Evolutionary conservation across 2,888 invertebrate species (phyloP), one percentile per base, ranked within the genome.

Genomic region (Leuctra nigra): DNA sequence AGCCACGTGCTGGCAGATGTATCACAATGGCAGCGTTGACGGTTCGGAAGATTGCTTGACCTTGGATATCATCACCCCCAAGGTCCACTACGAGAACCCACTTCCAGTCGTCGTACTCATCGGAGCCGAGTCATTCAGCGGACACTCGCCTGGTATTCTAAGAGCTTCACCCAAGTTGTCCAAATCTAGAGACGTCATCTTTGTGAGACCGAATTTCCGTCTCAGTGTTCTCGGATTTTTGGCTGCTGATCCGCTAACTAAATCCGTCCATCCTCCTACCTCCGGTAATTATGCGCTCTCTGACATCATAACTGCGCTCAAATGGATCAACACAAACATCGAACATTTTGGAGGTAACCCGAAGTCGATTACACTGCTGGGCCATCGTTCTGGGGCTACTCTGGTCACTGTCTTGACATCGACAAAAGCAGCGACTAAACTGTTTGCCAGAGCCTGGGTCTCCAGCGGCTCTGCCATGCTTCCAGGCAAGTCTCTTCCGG

Each of bases 261-360:
- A 83, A 63, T 75, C 82, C 0, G 78, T 82, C 18, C 83, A 88
- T 68, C 87, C 88, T 0, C 80, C 77, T 24, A 83, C 84, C 0
- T 89, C 91, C 0, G 92, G 92, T 25, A 93, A 93, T 70, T 92
- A 91, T 67, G 93, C 85, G 0, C 77, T 92, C 1, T 86, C 87
- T 1, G 93, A 93, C 68, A 80, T 92, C 58, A 68, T 91, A 13
- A 81, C 79, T 0, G 89, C 83, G 0, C 73, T 93, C 16, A 77
- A 82, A 58, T 93, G 92, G 92, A 81, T 92, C 1, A 78, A 87
- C 59, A 71, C 83, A 62, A 92, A 93, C 68, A 89, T 91, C 46
- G 82, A 81, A 56, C 81, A 89, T 68, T 93, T 93, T 66, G 91
- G 92, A 0, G 92, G 92, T 0, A 85, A 91, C 68, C 80, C 83